Percentiles rank a stretch among this genome's conserved stretches.
Evolutionary conservation across 2,888 invertebrate genomes (phyloP).

Genomic region (Syrista parreyssii): DNA sequence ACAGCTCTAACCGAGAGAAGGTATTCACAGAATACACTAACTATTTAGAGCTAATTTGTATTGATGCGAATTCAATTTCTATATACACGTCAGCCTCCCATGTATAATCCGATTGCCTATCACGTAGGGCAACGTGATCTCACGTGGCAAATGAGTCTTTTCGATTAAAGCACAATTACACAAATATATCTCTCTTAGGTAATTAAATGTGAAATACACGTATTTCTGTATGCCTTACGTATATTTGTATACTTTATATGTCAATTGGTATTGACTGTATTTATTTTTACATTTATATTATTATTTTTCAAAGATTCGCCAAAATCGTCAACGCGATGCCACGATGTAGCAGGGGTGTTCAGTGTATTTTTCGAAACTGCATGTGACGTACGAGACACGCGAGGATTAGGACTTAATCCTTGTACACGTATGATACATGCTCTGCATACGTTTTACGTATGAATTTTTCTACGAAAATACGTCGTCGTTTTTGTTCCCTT

Average conservation of each 20-base stretch:
- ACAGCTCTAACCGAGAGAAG: background rate
- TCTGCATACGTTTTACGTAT: background rate
- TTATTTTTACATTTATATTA: background rate
- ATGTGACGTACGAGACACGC: background rate
- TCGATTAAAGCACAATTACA: background rate
- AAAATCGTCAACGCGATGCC: background rate
- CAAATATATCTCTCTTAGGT: background rate
- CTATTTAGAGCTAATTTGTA: slow-evolving; percentile 14
- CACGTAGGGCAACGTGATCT: background rate
- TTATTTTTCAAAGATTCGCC: background rate
- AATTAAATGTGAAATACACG: background rate
- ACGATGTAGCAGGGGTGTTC: background rate
- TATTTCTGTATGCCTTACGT: background rate
- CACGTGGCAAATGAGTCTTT: background rate
- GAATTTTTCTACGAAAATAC: background rate
- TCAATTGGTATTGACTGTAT: background rate
- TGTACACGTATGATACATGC: background rate
- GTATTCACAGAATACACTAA: background rate
- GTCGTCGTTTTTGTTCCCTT: background rate
- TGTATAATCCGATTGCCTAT: background rate
- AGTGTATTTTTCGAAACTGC: background rate
- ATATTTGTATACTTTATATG: background rate
- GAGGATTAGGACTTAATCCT: background rate
- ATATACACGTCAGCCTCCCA: background rate
- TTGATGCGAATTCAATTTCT: slow-evolving; percentile 23